These are phyloP conservation scores for Heliconius himera DNA, from an alignment of 1,140 invertebrate genomes.

Conservation along the genomic window DNA sequence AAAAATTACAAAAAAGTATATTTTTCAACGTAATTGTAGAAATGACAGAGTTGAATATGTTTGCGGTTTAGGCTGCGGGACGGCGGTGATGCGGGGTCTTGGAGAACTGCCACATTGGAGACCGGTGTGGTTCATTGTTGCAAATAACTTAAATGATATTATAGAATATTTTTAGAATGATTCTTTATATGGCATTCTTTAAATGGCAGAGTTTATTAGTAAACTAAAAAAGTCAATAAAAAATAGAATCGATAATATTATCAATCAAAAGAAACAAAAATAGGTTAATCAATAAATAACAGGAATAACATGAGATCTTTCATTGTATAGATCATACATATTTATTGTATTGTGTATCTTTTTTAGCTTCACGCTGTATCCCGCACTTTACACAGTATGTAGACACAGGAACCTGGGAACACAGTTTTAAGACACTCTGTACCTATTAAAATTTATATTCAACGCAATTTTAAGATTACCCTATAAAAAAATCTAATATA, in stretches of 20 bases:
- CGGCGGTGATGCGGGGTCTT: not conserved
- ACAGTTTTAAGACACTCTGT: too few species aligned
- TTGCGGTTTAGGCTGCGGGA: conserved; percentile 11
- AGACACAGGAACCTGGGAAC: too few species aligned
- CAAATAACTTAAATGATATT: not conserved
- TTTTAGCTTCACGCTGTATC: too few species aligned
- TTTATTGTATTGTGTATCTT: too few species aligned
- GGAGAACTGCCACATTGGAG: not conserved
- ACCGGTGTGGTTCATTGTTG: not conserved
- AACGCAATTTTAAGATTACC: too few species aligned
- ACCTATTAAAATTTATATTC: too few species aligned
- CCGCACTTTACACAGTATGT: too few species aligned
- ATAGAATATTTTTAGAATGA: not conserved
- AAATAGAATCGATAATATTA: not conserved
- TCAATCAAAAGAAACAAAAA: not conserved
- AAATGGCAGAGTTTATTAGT: not conserved
- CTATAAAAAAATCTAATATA: not conserved
- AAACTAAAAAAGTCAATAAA: too few species aligned
- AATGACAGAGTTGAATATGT: not conserved
- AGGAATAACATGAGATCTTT: too few species aligned
- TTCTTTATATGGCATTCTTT: not conserved
- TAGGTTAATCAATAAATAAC: not conserved
- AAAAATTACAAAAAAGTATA: not conserved
- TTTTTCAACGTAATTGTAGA: conserved; percentile 4
- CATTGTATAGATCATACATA: too few species aligned